Base-by-base conservation (phyloP, 2,797 vertebrate genomes). In the Platyrinchus mystaceus region DNA sequence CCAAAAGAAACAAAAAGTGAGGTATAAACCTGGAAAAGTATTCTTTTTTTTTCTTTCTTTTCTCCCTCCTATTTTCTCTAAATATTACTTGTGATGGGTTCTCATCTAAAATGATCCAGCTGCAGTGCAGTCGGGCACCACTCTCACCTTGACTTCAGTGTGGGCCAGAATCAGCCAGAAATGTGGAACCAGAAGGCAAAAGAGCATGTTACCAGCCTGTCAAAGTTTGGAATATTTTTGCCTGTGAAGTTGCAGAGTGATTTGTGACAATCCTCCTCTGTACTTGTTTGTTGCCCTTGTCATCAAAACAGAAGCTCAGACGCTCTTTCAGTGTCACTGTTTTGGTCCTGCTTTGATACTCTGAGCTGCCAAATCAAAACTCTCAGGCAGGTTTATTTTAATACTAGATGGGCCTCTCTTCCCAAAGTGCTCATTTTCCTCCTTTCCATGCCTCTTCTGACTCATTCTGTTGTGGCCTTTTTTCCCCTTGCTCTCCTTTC, bases 311-410 rank as follows among this genome's bases (percentile, higher is more conserved):
- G 28, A 67, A 43, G 52, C 27, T 77, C 16, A 21, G 44, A 22
- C 44, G 26, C 23, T 70, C 11, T 74, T 73, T 41, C 53, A 53
- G 0, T 4, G 12, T 34, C 4, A 0, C 50, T 62, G 21, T 43
- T 7, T n/a, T 17, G n/a, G 4, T 83, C 34, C 60, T 83, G 28
- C 52, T 89, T 69, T 59, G 59, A 44, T 67, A 34, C 21, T 56
- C 50, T 27, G 44, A 85, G 28, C 56, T 8, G 2, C 46, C 30
- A 56, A 52, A 47, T 46, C 49, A 64, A 47, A 83, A 58, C 9
- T 46, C 52, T 73, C 21, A 24, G 77, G 47, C 2, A 67, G 28
- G 14, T 49, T 41, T 20, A 15, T 76, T 63, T 62, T 50, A 12
- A 56, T 63, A 19, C 41, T 36, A 32, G 19, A n/a, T 39, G 30